Base-by-base conservation (phyloP, 2,113 vertebrate genomes). In the Hydropotes inermis region DNA sequence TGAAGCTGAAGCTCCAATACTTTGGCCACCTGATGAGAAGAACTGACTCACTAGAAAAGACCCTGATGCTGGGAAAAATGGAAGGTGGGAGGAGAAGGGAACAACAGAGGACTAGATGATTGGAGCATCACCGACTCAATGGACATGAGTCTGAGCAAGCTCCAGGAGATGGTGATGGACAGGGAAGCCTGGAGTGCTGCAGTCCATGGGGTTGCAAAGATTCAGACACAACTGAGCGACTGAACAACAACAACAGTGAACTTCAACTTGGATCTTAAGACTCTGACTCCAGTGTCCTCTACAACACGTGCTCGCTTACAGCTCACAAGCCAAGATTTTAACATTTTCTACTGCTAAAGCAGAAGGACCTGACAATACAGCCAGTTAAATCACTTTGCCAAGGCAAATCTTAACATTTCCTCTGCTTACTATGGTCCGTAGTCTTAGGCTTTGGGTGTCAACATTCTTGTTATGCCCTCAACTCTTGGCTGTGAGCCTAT, bases 161-260 rank as follows among this genome's bases (percentile, higher is more conserved):
- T 74, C 67, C n/a, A 39, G 36, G 67, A 74, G 19, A 74, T 39
- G 67, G 36, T 36, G 67, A 74, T 74, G 67, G 67, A 6, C 36
- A 74, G 36, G 67, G 36, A 70, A 25, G 36, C 5, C 36, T 39
- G 36, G 19, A 4, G 67, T 74, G 36, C 67, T 39, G n/a, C 67
- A 39, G 67, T 74, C 36, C 6, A 39, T 13, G 67, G 36, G 21
- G 67, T 74, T 19, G 1, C 67, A 6, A 23, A 70, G n/a, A 25
- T 10, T 74, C 21, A 0, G 19, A 74, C 19, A 39, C 0, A 11
- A 74, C 67, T 74, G 17, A 74, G n/a, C 19, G 12, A 39, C 19
- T 39, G n/a, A 70, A 70, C 67, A 70, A 12, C n/a, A 64, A 17
- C 19, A 13, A 39, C 52, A 54, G 15, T 84, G 19, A 30, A 90